phyloP scores from a whole-genome alignment of 2,113 vertebrate species.

The Vulpes vulpes region DNA sequence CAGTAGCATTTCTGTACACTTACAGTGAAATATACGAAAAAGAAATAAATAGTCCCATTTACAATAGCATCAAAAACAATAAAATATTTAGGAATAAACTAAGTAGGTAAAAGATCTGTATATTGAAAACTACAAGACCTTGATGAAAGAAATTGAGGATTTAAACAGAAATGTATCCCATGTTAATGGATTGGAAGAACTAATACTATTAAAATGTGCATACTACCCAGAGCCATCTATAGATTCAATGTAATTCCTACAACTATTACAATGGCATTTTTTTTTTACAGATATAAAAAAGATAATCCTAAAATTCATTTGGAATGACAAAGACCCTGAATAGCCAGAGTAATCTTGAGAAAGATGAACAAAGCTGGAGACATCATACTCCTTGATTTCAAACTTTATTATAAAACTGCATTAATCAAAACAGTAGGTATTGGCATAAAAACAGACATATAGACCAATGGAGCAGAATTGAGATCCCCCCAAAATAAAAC shows the following conservation, averaged over 20 bases:
- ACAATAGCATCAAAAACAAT: neutral
- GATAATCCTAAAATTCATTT: neutral
- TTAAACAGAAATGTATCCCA: neutral
- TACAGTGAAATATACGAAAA: neutral
- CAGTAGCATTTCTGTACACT: neutral
- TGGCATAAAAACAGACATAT: neutral
- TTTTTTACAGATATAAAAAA: neutral
- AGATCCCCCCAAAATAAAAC: neutral
- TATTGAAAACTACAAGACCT: neutral
- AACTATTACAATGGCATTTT: neutral
- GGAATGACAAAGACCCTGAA: neutral
- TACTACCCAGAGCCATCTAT: neutral
- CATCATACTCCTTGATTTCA: neutral
- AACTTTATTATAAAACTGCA: neutral
- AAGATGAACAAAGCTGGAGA: neutral
- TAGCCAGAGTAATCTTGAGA: neutral
- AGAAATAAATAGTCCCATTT: neutral
- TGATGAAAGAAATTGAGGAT: neutral
- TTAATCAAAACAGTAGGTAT: neutral
- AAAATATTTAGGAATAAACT: neutral
- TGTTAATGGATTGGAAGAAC: neutral
- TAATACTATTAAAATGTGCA: neutral
- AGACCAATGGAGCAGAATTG: neutral
- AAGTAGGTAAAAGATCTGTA: neutral
- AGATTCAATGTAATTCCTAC: neutral